These are phyloP conservation scores for Uropetala carovei DNA, from an alignment of 2,888 invertebrate genomes.

Conservation along the genomic window DNA sequence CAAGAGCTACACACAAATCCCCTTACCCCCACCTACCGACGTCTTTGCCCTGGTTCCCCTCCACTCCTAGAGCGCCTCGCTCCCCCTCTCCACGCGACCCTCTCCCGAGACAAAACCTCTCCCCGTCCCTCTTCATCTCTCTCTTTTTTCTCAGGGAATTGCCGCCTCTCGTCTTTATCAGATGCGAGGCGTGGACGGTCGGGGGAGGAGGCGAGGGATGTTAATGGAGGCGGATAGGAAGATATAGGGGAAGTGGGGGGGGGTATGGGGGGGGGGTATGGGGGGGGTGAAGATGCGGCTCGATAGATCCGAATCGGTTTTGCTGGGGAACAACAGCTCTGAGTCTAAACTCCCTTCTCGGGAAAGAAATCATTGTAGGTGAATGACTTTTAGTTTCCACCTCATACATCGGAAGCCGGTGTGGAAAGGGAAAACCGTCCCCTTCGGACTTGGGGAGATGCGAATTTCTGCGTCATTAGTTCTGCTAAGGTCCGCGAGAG, in stretches of 20 bases:
- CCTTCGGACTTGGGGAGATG: background rate
- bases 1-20: constrained; percentile 7
- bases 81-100: too few relatives aligned
- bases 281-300: background rate
- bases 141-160: background rate
- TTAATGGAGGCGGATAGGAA: background rate
- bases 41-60: too few relatives aligned
- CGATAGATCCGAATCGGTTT: constrained; percentile 15
- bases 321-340: constrained; percentile 1
- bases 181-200: background rate
- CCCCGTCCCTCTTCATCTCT: background rate
- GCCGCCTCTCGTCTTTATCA: constrained; percentile 2
- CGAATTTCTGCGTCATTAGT: constrained; percentile 22
- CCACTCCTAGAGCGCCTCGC: too few relatives aligned
- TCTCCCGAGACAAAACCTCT: background rate
- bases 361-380: constrained; percentile 13
- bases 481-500: background rate
- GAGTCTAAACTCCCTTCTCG: background rate
- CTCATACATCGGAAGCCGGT: background rate
- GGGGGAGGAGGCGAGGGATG: background rate
- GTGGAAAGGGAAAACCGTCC: too few relatives aligned
- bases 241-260: background rate
- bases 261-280: background rate
- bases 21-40: background rate
- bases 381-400: constrained; percentile 11